Evolutionary conservation across 2,113 vertebrate species (phyloP).

Genomic region (Elephas maximus): DNA sequence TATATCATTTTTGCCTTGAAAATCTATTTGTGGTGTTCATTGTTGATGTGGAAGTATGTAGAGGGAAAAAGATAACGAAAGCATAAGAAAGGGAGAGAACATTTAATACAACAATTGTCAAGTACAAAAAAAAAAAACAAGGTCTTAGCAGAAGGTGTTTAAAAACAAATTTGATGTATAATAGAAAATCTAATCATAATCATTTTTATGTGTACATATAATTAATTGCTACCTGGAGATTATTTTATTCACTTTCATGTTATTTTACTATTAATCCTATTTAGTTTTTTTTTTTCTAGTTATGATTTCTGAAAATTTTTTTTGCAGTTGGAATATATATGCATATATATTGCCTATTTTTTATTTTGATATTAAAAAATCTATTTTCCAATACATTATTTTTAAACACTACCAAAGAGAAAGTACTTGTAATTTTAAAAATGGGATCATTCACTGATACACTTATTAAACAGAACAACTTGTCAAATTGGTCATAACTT

Average conservation of each 20-base stretch:
- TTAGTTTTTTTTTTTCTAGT: background rate
- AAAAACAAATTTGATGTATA: background rate
- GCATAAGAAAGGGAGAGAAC: background rate
- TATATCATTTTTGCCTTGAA: background rate
- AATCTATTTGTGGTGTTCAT: background rate
- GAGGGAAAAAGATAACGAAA: background rate
- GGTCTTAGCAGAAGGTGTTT: background rate
- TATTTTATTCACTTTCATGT: background rate
- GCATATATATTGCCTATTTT: too few relatives aligned
- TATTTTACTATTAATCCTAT: background rate
- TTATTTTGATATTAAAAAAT: background rate
- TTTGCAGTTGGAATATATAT: background rate
- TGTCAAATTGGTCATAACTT: background rate
- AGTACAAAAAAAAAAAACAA: background rate
- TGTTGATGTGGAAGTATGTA: background rate
- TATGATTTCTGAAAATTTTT: background rate
- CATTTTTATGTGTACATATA: background rate
- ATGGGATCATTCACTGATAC: background rate
- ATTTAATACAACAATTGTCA: background rate
- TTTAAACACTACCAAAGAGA: background rate
- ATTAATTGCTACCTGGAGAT: background rate
- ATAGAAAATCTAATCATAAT: background rate
- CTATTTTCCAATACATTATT: background rate
- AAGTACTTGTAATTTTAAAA: conserved; percentile 7
- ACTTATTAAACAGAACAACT: background rate